Evolutionary conservation across 2,888 invertebrate species (phyloP).

Genomic region (Folsomia manolachei): DNA sequence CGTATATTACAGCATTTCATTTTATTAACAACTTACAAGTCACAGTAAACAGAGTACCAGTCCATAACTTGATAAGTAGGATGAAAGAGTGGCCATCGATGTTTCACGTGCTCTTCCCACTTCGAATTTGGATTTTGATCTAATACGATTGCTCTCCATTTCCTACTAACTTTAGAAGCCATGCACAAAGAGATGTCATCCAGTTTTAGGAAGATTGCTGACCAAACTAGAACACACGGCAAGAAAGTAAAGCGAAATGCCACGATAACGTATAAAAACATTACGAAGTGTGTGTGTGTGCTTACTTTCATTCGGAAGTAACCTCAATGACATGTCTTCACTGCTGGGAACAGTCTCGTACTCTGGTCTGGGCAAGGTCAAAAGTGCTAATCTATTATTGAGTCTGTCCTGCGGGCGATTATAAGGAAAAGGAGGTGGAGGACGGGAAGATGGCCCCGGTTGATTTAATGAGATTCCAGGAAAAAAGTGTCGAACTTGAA

Average conservation of each 20-base stretch:
- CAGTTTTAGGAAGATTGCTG: conserved; percentile 81
- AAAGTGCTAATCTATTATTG: conserved; percentile 34
- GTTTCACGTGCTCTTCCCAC: conserved; percentile 74
- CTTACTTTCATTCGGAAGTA: conserved; percentile 48
- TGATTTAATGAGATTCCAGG: no score
- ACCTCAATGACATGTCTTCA: conserved; percentile 34
- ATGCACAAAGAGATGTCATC: conserved; percentile 90
- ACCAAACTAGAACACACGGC: no score
- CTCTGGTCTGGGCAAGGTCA: conserved; percentile 35
- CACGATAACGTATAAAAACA: no score
- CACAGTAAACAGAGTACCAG: conserved; percentile 58
- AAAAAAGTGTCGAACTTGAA: neutral
- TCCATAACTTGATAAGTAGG: conserved; percentile 65
- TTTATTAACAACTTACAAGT: conserved; percentile 55
- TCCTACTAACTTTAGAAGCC: conserved; percentile 78
- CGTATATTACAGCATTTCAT: no score
- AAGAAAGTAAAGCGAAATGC: no score
- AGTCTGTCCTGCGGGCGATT: conserved; percentile 25
- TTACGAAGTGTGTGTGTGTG: no score
- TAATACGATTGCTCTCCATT: conserved; percentile 78
- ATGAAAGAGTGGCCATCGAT: conserved; percentile 82
- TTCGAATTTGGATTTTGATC: conserved; percentile 73
- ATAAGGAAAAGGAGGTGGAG: conserved; percentile 2
- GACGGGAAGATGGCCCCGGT: neutral
- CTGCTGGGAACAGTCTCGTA: conserved; percentile 31